Base-by-base conservation (phyloP, 2,113 vertebrate species). In the Poecilia latipinna region DNA sequence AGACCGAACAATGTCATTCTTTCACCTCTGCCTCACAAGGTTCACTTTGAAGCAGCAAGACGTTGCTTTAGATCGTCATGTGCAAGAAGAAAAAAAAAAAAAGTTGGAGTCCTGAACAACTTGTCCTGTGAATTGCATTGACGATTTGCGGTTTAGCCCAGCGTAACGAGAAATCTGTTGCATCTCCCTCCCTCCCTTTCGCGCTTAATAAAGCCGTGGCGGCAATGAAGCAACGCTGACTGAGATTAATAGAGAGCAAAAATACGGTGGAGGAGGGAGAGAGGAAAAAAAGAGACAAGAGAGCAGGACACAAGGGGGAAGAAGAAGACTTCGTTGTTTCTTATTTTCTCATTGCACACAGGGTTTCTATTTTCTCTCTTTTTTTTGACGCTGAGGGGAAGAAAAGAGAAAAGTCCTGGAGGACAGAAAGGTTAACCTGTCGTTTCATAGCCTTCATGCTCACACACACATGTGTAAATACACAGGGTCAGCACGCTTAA, bases 211-310 rank as follows among this genome's bases (percentile, higher is more conserved):
- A 89, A 91, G 87, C 77, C 69, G 61, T 54, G 82, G 86, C 72
- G 77, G 86, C 85, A 79, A 75, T 84, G 82, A 74, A 32, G 80
- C 87, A 72, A 86, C 72, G 79, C 74, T 82, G 88, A 92, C 74
- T 57, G 80, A 90, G 91, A 94, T 91, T 88, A 92, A 93, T 92
- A 83, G 82, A 79, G 68, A 68, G 72, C 61, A 62, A 75, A 64
- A 48, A 65, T 26, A 37, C 31, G 68, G 70, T 65, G 66, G 68
- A 70, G 39, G 37, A 86, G 35, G 65, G 44, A 74, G 69, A 69
- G 73, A 86, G 76, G 72, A 61, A 68, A 65, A 78, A 78, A 78
- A 54, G 70, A 64, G 79, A 79, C 44, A n/a, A 8, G 33, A 69
- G 75, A 86, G 78, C 77, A 80, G 82, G 76, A 80, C 85, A 69